These are phyloP conservation scores for Tauraco hartlaubi DNA, from an alignment of 2,797 vertebrate genomes.

Conservation along the genomic window DNA sequence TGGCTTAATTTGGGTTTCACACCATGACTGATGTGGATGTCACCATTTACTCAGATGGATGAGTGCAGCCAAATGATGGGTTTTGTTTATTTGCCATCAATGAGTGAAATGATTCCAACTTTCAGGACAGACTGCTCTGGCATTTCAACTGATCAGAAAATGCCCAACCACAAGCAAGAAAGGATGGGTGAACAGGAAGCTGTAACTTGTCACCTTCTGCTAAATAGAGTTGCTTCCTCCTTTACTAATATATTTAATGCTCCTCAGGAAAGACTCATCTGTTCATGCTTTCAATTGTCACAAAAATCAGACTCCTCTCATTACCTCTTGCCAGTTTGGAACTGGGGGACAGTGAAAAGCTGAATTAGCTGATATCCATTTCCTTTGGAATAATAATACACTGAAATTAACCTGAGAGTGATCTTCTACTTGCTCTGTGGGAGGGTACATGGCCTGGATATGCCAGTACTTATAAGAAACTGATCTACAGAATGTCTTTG, in stretches of 20 bases:
- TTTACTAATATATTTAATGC: neutral
- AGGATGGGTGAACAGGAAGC: neutral
- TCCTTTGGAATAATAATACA: conserved; percentile 55
- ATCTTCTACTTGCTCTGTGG: conserved; percentile 51
- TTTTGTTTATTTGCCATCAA: neutral
- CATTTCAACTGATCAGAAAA: neutral
- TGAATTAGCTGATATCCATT: conserved; percentile 27
- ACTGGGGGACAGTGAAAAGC: neutral
- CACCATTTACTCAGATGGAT: neutral
- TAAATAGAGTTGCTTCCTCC: neutral
- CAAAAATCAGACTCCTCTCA: neutral
- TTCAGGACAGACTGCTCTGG: neutral
- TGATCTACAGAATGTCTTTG: conserved; percentile 15
- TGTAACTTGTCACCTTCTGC: neutral
- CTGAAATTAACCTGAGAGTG: conserved; percentile 49
- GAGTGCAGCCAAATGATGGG: neutral
- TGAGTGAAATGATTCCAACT: neutral
- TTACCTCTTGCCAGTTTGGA: neutral
- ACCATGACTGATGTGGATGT: neutral
- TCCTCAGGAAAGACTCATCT: neutral
- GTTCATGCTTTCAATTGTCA: neutral
- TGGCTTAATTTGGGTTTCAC: conserved; percentile 18
- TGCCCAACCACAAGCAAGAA: neutral
- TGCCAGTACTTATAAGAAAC: conserved; percentile 35
- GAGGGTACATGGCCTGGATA: conserved; percentile 46